Evolutionary conservation across 2,888 invertebrate genomes (phyloP).

Genomic region (Lithophane socia): DNA sequence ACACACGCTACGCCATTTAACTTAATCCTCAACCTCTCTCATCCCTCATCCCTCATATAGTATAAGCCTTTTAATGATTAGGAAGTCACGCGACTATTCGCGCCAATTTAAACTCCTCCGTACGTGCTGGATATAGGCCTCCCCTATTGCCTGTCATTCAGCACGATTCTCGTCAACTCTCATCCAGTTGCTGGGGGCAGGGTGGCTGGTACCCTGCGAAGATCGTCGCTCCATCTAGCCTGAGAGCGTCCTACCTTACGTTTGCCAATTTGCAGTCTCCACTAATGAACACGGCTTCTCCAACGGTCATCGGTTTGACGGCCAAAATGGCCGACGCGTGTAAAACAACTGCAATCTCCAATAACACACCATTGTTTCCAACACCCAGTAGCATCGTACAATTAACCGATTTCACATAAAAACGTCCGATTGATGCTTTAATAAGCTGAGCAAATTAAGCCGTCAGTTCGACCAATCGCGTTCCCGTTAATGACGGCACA

Average conservation of each 20-base stretch:
- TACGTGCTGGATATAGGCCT: too few species aligned
- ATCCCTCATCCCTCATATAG: too few species aligned
- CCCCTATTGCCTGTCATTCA: too few species aligned
- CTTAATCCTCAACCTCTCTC: not conserved
- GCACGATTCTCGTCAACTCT: too few species aligned
- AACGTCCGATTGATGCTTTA: constrained; percentile 66
- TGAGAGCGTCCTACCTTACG: too few species aligned
- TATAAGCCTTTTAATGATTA: not conserved
- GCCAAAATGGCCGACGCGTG: not conserved
- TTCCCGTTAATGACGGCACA: constrained; percentile 55
- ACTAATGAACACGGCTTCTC: too few species aligned
- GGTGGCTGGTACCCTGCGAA: too few species aligned
- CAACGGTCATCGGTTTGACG: too few species aligned
- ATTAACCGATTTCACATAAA: constrained; percentile 55
- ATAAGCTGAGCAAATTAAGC: constrained; percentile 66
- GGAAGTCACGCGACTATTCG: not conserved
- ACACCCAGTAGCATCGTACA: constrained; percentile 15
- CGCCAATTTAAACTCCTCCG: too few species aligned
- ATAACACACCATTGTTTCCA: not conserved
- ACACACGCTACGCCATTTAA: not conserved
- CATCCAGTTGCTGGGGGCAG: too few species aligned
- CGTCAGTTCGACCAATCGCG: constrained; percentile 53
- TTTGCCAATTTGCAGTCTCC: too few species aligned
- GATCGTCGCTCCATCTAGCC: too few species aligned
- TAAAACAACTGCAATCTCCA: not conserved